Evolutionary conservation across 1,140 invertebrate species (phyloP), one percentile per base, ranked within the genome.

Genomic region (Zaprionus gabonicus): DNA sequence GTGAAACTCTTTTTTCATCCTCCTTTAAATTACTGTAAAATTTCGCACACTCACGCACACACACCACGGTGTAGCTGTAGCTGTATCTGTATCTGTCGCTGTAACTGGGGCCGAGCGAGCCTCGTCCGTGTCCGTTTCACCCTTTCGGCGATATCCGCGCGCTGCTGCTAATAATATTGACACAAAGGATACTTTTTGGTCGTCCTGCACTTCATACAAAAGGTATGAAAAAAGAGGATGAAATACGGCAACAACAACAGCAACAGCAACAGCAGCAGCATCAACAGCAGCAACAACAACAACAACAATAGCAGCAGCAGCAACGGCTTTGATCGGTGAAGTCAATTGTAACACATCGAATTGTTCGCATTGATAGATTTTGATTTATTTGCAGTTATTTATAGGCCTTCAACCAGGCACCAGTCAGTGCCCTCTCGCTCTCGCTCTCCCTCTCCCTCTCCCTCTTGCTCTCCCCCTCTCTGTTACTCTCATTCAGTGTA

Each of bases 361-460:
- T 85, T 91, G 86, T 91, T 82, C 86, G 77, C 82, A 91, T 91
- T 90, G 86, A 90, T 90, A 91, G 86, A 90, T 91, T 91, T 90
- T 90, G 86, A 90, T 90, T 90, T 90, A 90, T 90, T 90, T 91
- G 85, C 85, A 85, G 85, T 90, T 90, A 90, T 90, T 90, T 90
- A 90, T 90, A 90, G 85, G 85, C 85, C 79, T 81, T 75, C 78
- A 66, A 65, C 58, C 68, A 46, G 44, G 10, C 59, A 62, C 59
- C 41, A 71, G 67, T 53, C 34, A 73, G 49, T 20, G 23, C 41
- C 27, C 41, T 46, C 41, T 63, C 51, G 23, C 20, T 56, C 27
- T 64, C 9, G 17, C 23, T 64, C 17, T 44, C 36, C 12, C 36
- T 25, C 9, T 9, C 20, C 20, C 23, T 64, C 17, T 44, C 36